A percentile compares a stretch with the other conserved stretches of the same genome.
These are phyloP conservation scores for Drosophila infuscata DNA, from an alignment of 2,888 invertebrate species.

Conservation along the genomic window DNA sequence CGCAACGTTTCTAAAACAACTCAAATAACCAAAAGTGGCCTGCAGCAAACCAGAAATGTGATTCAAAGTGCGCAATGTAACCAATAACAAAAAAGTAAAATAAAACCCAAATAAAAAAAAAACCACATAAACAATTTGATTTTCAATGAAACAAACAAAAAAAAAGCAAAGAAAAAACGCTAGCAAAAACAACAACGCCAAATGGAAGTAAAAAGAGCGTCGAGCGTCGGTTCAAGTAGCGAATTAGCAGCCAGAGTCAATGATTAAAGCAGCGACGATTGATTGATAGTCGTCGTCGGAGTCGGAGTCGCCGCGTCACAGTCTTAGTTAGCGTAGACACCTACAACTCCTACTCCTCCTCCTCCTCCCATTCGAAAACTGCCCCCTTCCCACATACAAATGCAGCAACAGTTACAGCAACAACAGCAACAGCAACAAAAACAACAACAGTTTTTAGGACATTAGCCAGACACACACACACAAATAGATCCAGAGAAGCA, in stretches of 20 bases:
- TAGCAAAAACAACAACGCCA: conserved; percentile 39
- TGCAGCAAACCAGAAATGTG: conserved; percentile 74
- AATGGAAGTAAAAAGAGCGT: conserved; percentile 68
- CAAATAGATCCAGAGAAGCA: conserved; percentile 1
- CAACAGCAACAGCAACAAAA: conserved; percentile 8
- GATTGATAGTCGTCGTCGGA: conserved; percentile 50
- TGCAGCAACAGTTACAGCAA: conserved; percentile 43
- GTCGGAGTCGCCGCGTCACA: conserved; percentile 43
- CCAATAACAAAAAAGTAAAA: conserved; percentile 33
- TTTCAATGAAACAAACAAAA: conserved; percentile 43
- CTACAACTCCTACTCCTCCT: conserved; percentile 11
- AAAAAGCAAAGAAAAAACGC: conserved; percentile 17
- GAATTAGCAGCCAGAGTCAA: conserved; percentile 67
- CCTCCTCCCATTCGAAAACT: neutral
- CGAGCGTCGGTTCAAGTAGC: conserved; percentile 59
- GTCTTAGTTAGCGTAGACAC: conserved; percentile 59
- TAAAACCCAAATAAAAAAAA: neutral
- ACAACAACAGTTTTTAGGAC: conserved; percentile 41
- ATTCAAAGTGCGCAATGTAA: conserved; percentile 77
- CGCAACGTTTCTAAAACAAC: conserved; percentile 74
- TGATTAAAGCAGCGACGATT: conserved; percentile 59
- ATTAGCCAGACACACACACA: conserved; percentile 37
- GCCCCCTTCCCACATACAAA: conserved; percentile 22
- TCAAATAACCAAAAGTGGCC: conserved; percentile 72
- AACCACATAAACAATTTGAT: conserved; percentile 51